phyloP scores from a whole-genome alignment of 2,888 invertebrate genomes.

The Habrosyne pyritoides region DNA sequence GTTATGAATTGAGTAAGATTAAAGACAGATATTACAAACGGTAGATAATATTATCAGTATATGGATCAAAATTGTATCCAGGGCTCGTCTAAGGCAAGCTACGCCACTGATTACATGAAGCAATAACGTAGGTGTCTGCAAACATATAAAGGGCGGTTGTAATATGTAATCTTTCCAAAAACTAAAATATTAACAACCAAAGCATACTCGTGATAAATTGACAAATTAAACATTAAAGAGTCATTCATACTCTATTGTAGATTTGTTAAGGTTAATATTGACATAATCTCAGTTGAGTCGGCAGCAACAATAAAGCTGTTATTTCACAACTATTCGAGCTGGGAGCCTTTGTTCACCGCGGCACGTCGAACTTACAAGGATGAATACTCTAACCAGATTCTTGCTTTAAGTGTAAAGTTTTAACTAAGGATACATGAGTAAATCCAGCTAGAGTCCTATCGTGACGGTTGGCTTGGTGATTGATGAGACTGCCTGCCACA shows the following conservation, averaged over 20 bases:
- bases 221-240: conserved; percentile 14
- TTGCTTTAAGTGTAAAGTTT: conserved; percentile 22
- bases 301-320: conserved; percentile 26
- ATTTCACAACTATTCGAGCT: conserved; percentile 27
- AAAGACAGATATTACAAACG: not conserved
- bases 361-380: conserved; percentile 21
- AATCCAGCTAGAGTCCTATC: not conserved
- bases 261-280: conserved; percentile 32
- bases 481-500: too few relatives aligned
- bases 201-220: not conserved
- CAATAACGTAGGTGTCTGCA: not conserved
- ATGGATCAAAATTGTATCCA: too few relatives aligned
- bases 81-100: too few relatives aligned
- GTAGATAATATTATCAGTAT: not conserved
- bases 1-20: not conserved
- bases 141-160: not conserved
- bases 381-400: conserved; percentile 20
- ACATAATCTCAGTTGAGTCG: conserved; percentile 22
- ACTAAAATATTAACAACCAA: conserved; percentile 1
- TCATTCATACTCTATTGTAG: conserved; percentile 24
- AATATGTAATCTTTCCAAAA: not conserved
- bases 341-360: conserved; percentile 22
- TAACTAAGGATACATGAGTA: conserved; percentile 1
- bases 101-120: not conserved
- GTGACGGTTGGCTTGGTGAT: too few relatives aligned